Evolutionary conservation across 2,888 invertebrate genomes (phyloP), one percentile per base, ranked within the genome.

Genomic region (Pimpla rufipes): DNA sequence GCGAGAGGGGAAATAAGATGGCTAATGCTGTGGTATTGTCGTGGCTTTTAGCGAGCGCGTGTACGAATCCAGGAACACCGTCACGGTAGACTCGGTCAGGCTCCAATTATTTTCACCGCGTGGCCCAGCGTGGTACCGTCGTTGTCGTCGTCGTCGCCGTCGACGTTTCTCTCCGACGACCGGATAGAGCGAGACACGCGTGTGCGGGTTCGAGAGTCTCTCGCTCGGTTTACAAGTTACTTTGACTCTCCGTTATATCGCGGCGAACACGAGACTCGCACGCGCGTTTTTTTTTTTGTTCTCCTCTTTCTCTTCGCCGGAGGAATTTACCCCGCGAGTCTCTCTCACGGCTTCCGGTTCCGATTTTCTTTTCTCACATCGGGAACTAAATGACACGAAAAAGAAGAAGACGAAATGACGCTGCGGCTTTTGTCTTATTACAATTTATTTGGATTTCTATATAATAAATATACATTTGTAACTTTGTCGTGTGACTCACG

Each of bases 81-180:
- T 70, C 73, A 68, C 64, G 52, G 64, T 78, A 66, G 71, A 82
- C 79, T 87, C 87, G 85, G 90, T 89, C 89, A 89, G 87, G 90
- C 90, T 90, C 89, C 86, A 87, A 86, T 90, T 90, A 87, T 85
- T 84, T 83, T 45, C 40, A 73, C 55, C 66, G 78, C 62, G 52
- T 55, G 64, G 47, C 57, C 52, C 79, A 21, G 42, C 11, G 35
- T 18, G 50, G 23, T 11, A 11, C 47, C 67, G 71, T 37, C 11
- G 42, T 42, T 29, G 16, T 37, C 50, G 67, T 71, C 79, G 35
- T 67, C 67, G 77, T 67, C 52, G 21, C 35, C 70, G 68, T 74
- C 83, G 52, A 50, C 77, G 81, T 68, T 78, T 81, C 78, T 70
- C 84, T 79, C 74, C 62, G 18, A 29, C 70, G 75, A 82, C 82